Evolutionary conservation across 2,888 invertebrate genomes (phyloP), one percentile per base, ranked within the genome.

Genomic region (Flexamia atlantica): DNA sequence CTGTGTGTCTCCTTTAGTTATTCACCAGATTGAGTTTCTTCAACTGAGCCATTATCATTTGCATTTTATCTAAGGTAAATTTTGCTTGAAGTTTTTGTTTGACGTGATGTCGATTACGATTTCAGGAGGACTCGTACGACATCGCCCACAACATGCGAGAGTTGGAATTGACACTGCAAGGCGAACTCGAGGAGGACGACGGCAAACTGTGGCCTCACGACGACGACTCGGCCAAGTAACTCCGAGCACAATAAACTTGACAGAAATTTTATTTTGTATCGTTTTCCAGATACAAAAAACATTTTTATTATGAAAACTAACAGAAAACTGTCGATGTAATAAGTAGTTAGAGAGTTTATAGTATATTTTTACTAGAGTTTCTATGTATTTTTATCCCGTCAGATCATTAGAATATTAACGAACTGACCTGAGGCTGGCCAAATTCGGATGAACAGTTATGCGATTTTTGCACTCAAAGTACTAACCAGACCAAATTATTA

Each of bases 91-190:
- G n/a, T n/a, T n/a, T n/a, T n/a, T n/a, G n/a, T n/a, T n/a, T n/a
- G n/a, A n/a, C n/a, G n/a, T n/a, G n/a, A n/a, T n/a, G n/a, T n/a
- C n/a, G n/a, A n/a, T n/a, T n/a, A n/a, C n/a, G n/a, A n/a, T n/a
- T 10, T 32, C 85, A 93, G 89, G 93, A 93, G 88, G 93, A 93
- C 84, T 92, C 92, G 85, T 93, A 93, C 87, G 94, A 94, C 84
- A 94, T 94, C 85, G 94, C 93, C 57, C 93, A 94, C 87, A 94
- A 94, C 87, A 94, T 94, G 92, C 91, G 93, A 20, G 93, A 93
- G 88, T 89, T 94, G 83, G 94, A 94, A 88, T 90, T 93, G 87
- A 91, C 93, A 85, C 92, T 94, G 90, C 93, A 94, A 88, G 93
- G 93, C 86, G 94, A 95, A 88, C 89, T 95, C 79, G 93, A 94